These are phyloP conservation scores for Threskiornis aethiopicus DNA, from an alignment of 2,797 vertebrate species.

Conservation along the genomic window DNA sequence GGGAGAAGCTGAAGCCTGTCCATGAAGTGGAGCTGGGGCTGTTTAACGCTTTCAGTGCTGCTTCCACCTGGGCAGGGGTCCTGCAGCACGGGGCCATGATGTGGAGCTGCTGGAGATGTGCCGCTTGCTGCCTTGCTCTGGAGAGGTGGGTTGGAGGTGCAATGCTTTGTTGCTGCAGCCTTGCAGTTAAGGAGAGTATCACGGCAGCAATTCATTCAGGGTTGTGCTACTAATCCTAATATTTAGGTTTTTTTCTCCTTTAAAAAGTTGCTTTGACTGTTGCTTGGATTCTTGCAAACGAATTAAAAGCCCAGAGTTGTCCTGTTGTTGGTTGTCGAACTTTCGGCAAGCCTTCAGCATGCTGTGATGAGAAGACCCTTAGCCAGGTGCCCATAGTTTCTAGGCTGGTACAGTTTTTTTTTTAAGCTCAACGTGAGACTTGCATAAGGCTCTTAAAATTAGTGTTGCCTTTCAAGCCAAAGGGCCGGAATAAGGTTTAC, in stretches of 20 bases:
- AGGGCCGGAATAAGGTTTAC: conserved; percentile 72
- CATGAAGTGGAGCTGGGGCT: background rate
- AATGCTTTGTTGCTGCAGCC: background rate
- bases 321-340: background rate
- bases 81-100: rapidly evolving
- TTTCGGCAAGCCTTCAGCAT: background rate
- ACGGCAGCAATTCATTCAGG: background rate
- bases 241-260: too few species aligned
- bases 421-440: background rate
- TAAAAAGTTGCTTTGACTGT: too few species aligned
- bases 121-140: background rate
- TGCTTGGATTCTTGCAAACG: background rate
- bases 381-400: background rate
- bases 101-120: background rate
- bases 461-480: conserved; percentile 64
- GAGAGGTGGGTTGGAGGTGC: background rate
- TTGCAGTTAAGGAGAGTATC: background rate
- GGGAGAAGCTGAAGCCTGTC: background rate
- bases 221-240: background rate
- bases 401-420: background rate
- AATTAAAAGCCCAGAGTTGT: background rate
- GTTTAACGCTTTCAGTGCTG: background rate
- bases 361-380: background rate
- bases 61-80: background rate
- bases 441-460: conserved; percentile 68